Percentiles rank a stretch among this genome's conserved stretches.
These are phyloP conservation scores for Strigamia crassipes DNA, from an alignment of 2,888 invertebrate species.

Conservation along the genomic window DNA sequence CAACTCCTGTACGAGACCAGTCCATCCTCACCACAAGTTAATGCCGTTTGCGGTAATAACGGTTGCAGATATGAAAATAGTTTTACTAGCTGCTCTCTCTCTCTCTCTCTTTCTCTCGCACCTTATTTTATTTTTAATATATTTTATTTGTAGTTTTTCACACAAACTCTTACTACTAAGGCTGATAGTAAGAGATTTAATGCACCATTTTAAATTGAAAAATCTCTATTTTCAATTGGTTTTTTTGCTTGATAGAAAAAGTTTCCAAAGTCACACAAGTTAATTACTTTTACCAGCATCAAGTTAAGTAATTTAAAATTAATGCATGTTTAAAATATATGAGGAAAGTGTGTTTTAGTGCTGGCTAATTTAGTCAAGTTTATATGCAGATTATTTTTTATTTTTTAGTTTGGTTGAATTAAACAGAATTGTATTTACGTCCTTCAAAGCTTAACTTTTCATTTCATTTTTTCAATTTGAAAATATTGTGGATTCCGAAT, in stretches of 20 bases:
- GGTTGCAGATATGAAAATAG: slow-evolving; percentile 17
- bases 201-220: background rate
- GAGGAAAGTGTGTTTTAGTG: background rate
- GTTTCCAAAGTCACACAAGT: background rate
- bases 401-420: too few species aligned
- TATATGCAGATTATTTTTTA: background rate
- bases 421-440: background rate
- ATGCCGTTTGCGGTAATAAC: slow-evolving; percentile 11
- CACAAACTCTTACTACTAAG: background rate
- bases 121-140: background rate
- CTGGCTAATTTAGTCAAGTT: background rate
- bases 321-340: background rate
- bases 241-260: background rate
- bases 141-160: background rate
- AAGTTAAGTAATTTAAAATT: background rate
- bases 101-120: background rate
- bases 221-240: background rate
- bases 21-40: background rate
- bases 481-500: background rate
- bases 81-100: background rate
- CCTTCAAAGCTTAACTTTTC: background rate
- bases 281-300: background rate
- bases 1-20: background rate
- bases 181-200: background rate
- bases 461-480: background rate